Base-by-base conservation (phyloP, 2,888 invertebrate species). In the Amiota communis region DNA sequence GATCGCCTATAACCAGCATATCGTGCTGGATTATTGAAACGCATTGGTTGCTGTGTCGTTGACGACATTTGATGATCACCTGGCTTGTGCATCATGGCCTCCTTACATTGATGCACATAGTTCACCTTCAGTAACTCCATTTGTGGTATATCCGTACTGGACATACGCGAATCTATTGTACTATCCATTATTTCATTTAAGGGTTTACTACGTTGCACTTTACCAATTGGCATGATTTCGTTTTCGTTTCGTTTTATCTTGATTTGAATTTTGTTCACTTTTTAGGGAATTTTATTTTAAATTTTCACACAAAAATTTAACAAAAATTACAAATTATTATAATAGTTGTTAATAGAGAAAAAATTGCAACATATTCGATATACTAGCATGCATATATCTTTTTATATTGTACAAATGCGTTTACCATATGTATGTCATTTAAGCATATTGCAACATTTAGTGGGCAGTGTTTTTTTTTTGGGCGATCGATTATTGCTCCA, bases 51-150 rank as follows among this genome's bases (percentile, higher is more conserved):
- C 17, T n/a, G 74, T 53, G 51, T 23, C 61, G 78, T 65, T 36
- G 36, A 6, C 3, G 36, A 6, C 36, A 36, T 2, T 36, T 36
- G 36, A 2, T 36, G 36, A 13, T 83, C 81, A 36, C 77, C 84
- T 0, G 85, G 73, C 56, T 81, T 87, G 47, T 81, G 79, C 86
- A 87, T 86, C 70, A 87, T 79, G 6, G 87, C 86, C 79, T 86
- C 84, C 70, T 87, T 88, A 74, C 86, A 86, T 73, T 88, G 86
- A 65, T 87, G 88, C 71, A 90, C 89, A 80, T 90, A 90, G 76
- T 89, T 89, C 73, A 90, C 86, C 77, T 89, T 88, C 13, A 90
- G 81, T 70, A 90, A 76, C 75, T 90, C 88, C 90, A 90, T 90
- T 79, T 89, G 87, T 9, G 90, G 89, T 76, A 90, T 82, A 72